Percentiles rank a stretch among this genome's conserved stretches.
These are phyloP conservation scores for Leptodirus hochenwartii DNA, from an alignment of 2,888 invertebrate species.

Conservation along the genomic window DNA sequence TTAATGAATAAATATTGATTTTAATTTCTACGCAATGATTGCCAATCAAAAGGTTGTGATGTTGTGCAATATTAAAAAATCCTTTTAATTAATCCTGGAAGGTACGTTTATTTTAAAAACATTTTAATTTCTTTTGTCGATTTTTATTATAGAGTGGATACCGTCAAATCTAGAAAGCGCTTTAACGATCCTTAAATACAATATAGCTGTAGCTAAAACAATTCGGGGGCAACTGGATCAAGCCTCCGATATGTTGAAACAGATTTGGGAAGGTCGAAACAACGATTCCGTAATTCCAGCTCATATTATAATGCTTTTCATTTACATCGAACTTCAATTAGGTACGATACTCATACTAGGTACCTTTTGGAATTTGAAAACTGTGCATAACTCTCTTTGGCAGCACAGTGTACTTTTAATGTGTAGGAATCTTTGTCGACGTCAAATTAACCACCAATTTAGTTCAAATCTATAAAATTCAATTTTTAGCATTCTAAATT, in stretches of 20 bases:
- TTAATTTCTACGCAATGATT: no score
- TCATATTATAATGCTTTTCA: conserved; percentile 42
- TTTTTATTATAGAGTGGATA: conserved; percentile 33
- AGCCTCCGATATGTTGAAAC: conserved; percentile 24
- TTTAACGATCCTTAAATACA: conserved; percentile 56
- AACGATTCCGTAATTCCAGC: conserved; percentile 33
- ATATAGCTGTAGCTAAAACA: conserved; percentile 58
- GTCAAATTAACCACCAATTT: conserved; percentile 1
- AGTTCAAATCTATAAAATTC: no score
- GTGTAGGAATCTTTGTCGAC: neutral
- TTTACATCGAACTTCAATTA: conserved; percentile 44
- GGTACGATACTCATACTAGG: no score
- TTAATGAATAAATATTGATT: no score
- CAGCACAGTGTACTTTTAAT: neutral
- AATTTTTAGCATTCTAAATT: conserved; percentile 5
- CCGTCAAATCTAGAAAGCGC: conserved; percentile 44
- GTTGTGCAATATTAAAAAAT: no score
- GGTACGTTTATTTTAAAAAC: neutral
- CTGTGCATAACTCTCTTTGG: conserved; percentile 1
- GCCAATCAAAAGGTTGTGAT: no score
- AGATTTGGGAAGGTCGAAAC: conserved; percentile 35
- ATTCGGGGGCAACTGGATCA: conserved; percentile 57
- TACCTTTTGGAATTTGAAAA: conserved; percentile 6
- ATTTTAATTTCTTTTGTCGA: conserved; percentile 1
- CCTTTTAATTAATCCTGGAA: neutral